Evolutionary conservation across 1,140 invertebrate genomes (phyloP).

Genomic region (Apocrypta bakeri): DNA sequence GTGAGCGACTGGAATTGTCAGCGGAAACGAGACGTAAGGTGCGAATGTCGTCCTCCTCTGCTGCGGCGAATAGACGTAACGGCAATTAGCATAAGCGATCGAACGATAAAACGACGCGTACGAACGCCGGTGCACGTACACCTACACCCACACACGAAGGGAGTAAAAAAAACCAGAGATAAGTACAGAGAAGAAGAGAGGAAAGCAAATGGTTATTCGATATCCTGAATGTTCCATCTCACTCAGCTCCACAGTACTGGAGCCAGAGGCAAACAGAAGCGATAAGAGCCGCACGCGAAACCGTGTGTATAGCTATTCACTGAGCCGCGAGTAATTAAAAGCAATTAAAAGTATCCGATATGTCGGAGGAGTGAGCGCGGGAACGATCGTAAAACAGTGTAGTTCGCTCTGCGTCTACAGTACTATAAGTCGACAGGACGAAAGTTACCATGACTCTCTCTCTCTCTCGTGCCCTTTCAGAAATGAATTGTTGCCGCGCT

Average conservation of each 20-base stretch:
- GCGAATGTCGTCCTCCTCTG: too few species aligned
- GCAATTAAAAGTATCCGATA: slow-evolving; percentile 26
- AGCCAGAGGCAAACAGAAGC: background rate
- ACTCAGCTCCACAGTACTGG: background rate
- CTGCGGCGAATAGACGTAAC: too few species aligned
- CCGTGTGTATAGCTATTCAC: background rate
- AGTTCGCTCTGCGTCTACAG: background rate
- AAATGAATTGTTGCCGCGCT: slow-evolving; percentile 17
- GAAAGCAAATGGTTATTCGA: slow-evolving; percentile 13
- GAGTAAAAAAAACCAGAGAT: background rate
- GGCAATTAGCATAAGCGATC: slow-evolving; percentile 4
- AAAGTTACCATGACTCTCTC: background rate
- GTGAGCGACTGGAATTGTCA: too few species aligned
- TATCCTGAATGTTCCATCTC: background rate
- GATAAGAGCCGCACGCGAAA: background rate
- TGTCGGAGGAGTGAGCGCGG: background rate
- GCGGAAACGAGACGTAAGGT: too few species aligned
- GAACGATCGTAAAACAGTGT: slow-evolving; percentile 5
- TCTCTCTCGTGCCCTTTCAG: background rate
- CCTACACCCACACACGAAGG: too few species aligned
- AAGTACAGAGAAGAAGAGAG: background rate
- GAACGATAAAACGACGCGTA: background rate
- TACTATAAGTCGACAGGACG: background rate
- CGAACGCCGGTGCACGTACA: background rate
- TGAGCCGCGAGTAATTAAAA: slow-evolving; percentile 23